Base-by-base conservation (phyloP, 2,888 invertebrate genomes). In the Hemaris fuciformis region DNA sequence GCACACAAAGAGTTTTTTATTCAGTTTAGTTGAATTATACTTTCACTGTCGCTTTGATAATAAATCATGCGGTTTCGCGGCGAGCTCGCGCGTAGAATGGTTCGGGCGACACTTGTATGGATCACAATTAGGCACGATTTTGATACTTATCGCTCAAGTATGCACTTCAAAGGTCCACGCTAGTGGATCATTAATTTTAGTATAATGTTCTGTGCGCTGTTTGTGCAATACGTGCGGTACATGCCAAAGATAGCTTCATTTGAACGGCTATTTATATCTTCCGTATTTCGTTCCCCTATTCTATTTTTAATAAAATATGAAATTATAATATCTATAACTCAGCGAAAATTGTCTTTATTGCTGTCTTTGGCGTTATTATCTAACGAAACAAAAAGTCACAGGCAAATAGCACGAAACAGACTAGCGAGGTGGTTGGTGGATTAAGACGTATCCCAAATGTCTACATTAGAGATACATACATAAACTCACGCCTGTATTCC, bases 31-130 rank as follows among this genome's bases (percentile, higher is more conserved):
- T 31, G 31, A 8, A 53, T 53, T 31, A 53, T 76, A 87, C 87
- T 88, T 87, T 88, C 87, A 81, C 87, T 83, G 67, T 66, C 67
- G 63, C 66, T 69, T 77, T 79, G 73, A 75, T 79, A 82, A 84
- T 85, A 84, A 84, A 85, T 87, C 85, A 88, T 77, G 71, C 69
- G 70, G 70, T 73, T 73, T 64, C 65, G 77, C 62, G 62, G 66
- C 67, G 70, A 74, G 70, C 70, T 69, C 66, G 72, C 72, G 73
- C 71, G 72, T 70, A 73, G 78, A 71, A 69, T 65, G 66, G 64
- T 75, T 77, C 73, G 76, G 72, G 77, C 75, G 74, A 70, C 70
- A 80, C 53, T 53, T 53, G 31, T 53, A 53, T 53, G 10, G 31
- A 31, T 18, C 27, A 18, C 27, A 53, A 53, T 53, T 31, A 53